Evolutionary conservation across 2,113 vertebrate species (phyloP).

Genomic region (Lophura nycthemera): DNA sequence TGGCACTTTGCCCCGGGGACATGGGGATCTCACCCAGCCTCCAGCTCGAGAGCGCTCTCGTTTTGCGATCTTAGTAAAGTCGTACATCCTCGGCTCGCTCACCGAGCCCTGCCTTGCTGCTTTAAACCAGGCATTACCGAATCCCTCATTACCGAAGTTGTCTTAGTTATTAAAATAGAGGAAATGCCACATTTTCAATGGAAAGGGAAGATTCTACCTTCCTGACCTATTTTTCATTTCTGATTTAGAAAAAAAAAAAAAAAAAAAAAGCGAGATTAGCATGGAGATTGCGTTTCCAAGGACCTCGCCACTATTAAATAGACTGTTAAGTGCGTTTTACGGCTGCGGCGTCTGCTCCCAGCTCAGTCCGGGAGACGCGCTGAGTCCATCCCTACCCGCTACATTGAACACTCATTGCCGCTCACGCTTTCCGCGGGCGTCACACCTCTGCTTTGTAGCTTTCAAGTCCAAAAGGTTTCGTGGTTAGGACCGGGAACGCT

Average conservation of each 20-base stretch:
- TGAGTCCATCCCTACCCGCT: slow-evolving; percentile 82
- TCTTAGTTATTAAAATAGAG: slow-evolving; percentile 77
- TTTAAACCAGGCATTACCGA: too few species aligned
- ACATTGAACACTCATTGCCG: slow-evolving; percentile 82
- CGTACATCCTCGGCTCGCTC: slow-evolving; percentile 30
- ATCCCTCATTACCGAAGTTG: slow-evolving; percentile 75
- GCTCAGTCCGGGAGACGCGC: slow-evolving; percentile 73
- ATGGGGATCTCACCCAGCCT: not conserved
- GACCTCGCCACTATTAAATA: slow-evolving; percentile 84
- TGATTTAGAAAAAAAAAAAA: slow-evolving; percentile 60
- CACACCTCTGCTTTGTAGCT: slow-evolving; percentile 69
- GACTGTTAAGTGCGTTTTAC: slow-evolving; percentile 87
- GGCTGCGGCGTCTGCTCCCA: slow-evolving; percentile 79
- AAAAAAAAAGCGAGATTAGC: slow-evolving; percentile 79
- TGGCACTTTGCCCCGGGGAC: not conserved
- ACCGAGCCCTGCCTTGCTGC: not conserved
- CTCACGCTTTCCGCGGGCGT: slow-evolving; percentile 73
- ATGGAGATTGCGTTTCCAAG: slow-evolving; percentile 85
- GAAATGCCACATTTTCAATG: slow-evolving; percentile 73
- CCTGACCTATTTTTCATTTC: slow-evolving; percentile 81
- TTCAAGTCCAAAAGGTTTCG: slow-evolving; percentile 72
- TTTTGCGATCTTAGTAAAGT: not conserved
- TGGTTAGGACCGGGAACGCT: slow-evolving; percentile 61
- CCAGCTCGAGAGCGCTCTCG: not conserved
- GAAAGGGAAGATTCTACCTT: slow-evolving; percentile 68